Evolutionary conservation across 1,140 invertebrate species (phyloP).

Genomic region (Apis mellifera): DNA sequence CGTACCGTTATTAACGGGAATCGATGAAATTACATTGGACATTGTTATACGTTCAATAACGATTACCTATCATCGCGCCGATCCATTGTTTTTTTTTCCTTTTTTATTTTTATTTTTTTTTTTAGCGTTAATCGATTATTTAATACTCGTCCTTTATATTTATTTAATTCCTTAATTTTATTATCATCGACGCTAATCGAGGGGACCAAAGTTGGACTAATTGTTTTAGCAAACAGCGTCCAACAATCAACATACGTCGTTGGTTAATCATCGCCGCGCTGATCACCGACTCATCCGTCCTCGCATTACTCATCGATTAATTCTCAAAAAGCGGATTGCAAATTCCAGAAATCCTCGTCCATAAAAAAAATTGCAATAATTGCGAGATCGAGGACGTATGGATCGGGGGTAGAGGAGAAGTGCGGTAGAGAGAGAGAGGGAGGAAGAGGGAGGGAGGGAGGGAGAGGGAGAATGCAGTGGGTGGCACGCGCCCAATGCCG

Average conservation of each 20-base stretch:
- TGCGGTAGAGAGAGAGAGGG: constrained; percentile 35
- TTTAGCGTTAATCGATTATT: not conserved
- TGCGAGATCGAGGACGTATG: too few species aligned
- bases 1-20: constrained; percentile 20
- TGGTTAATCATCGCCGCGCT: not conserved
- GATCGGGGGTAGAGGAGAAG: constrained; percentile 9
- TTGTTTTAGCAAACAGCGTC: not conserved
- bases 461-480: constrained; percentile 68
- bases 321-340: not conserved
- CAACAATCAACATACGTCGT: not conserved
- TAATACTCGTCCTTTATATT: not conserved
- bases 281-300: constrained; percentile 22
- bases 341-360: not conserved
- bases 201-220: too few species aligned
- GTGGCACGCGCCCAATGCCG: constrained; percentile 79
- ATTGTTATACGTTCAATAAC: constrained; percentile 30
- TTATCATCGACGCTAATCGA: too few species aligned
- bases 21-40: constrained; percentile 15
- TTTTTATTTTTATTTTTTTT: too few species aligned
- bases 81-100: not conserved
- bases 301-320: constrained; percentile 43
- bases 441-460: constrained; percentile 45
- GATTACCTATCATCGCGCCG: constrained; percentile 7
- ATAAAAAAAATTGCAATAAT: too few species aligned
- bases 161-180: too few species aligned